These are phyloP conservation scores for Thymelicus sylvestris DNA, from an alignment of 2,888 invertebrate species.

Conservation along the genomic window DNA sequence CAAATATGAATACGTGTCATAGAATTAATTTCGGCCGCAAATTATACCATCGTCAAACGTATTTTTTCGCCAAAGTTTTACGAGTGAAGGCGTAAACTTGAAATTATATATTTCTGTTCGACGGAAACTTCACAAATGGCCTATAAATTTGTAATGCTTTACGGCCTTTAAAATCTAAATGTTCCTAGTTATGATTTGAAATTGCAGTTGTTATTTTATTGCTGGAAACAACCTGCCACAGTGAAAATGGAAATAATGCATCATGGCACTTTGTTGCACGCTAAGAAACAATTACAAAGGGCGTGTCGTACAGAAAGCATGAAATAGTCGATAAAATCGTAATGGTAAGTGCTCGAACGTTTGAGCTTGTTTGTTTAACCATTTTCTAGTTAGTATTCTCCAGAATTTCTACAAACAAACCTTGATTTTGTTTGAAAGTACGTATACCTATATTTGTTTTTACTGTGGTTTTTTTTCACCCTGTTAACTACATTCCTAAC, in stretches of 20 bases:
- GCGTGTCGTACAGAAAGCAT: conserved; percentile 27
- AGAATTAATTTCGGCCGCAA: conserved; percentile 25
- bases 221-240: conserved; percentile 29
- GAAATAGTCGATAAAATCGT: conserved; percentile 31
- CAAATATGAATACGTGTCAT: conserved; percentile 1
- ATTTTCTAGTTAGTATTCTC: neutral
- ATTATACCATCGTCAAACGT: conserved; percentile 13
- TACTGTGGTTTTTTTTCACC: no score
- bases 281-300: conserved; percentile 36
- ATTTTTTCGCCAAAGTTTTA: conserved; percentile 21
- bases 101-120: conserved; percentile 28
- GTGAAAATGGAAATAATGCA: conserved; percentile 36
- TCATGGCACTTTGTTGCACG: conserved; percentile 32
- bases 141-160: conserved; percentile 36
- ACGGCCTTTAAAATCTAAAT: conserved; percentile 34
- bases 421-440: no score
- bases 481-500: no score
- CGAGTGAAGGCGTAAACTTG: conserved; percentile 25
- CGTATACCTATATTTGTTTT: no score
- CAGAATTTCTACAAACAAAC: no score
- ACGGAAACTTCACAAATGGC: conserved; percentile 26
- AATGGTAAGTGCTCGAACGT: conserved; percentile 27
- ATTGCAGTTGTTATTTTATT: conserved; percentile 25
- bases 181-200: conserved; percentile 29
- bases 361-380: conserved; percentile 9